Base-by-base conservation (phyloP, 2,888 invertebrate species). In the Cremastinae sp. region DNA sequence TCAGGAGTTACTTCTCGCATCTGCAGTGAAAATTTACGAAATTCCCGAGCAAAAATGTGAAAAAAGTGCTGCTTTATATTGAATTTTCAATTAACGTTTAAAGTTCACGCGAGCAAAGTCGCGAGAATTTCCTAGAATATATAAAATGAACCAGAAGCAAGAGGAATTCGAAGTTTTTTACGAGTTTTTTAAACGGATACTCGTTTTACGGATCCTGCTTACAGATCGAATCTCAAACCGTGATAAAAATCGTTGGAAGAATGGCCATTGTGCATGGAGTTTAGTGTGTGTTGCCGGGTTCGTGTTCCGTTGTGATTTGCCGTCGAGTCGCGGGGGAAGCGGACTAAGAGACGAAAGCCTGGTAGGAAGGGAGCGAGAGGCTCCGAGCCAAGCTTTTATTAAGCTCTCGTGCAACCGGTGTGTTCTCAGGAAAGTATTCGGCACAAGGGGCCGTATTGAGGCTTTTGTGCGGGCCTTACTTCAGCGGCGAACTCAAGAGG, bases 371-470 rank as follows among this genome's bases (percentile, higher is more conserved):
- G 28, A 9, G 3, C n/a, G 38, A 14, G 38, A 22, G n/a, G n/a
- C 20, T 38, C 9, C 5, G n/a, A 36, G 38, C 36, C 10, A 20
- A 38, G 51, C 53, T 59, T 69, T 59, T 69, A 69, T 69, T 51
- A 43, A 69, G 69, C 59, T 61, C 51, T 43, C 34, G 69, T 61
- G 51, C 49, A 59, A 69, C 59, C 69, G 69, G 58, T 69, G 59
- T 69, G 34, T 9, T 16, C 16, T 58, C 34, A 9, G n/a, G 14
- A 14, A 16, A 22, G 41, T 10, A 43, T 14, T 41, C 49, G 16
- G 49, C 5, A 7, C 41, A 41, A 2, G 22, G 20, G 12, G 22
- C 10, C 10, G 53, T 53, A 69, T 69, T 34, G 22, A 69, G 59
- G 53, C 68, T 18, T 49, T 49, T 22, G 51, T 59, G 38, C 41